Evolutionary conservation across 2,888 invertebrate species (phyloP), one percentile per base, ranked within the genome.

Genomic region (Vanessa cardui): DNA sequence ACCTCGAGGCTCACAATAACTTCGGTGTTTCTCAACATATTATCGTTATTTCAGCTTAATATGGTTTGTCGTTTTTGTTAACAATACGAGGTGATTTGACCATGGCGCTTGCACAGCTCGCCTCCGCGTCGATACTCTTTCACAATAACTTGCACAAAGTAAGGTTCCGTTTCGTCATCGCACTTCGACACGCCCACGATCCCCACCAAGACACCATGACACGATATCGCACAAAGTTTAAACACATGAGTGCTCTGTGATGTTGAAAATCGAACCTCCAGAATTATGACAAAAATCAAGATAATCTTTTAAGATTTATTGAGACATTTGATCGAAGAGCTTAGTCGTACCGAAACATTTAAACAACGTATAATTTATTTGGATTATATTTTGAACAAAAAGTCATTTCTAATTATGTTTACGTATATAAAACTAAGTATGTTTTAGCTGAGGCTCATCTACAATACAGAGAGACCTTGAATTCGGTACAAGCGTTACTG

Each of bases 101-200:
- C 76, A 69, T 77, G 77, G 74, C 70, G 73, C 72, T 70, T 64
- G 68, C 68, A 70, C 80, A 77, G 78, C 78, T 78, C 81, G 85
- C 85, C 84, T 85, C 83, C 83, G 78, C 83, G 83, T 86, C 84
- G 82, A 84, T 85, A 86, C 79, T 88, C 84, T 92, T 90, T 89
- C 89, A 87, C 90, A 91, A 92, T 88, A 83, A 81, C 81, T 90
- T 90, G 88, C 89, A 86, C 86, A 86, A 84, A 88, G 84, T 84
- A 83, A 83, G 83, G 85, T 80, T 80, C 78, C 77, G 84, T 92
- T 90, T 91, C 90, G 87, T 88, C 90, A 90, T 77, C 79, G 77
- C 74, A 80, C 83, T 82, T 80, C 81, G 87, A 86, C 85, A 87
- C 90, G 86, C 90, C 89, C 83, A 86, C 87, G 77, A 75, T 80